These are phyloP conservation scores for Hystrix brachyura DNA, from an alignment of 2,113 vertebrate genomes.

Conservation along the genomic window DNA sequence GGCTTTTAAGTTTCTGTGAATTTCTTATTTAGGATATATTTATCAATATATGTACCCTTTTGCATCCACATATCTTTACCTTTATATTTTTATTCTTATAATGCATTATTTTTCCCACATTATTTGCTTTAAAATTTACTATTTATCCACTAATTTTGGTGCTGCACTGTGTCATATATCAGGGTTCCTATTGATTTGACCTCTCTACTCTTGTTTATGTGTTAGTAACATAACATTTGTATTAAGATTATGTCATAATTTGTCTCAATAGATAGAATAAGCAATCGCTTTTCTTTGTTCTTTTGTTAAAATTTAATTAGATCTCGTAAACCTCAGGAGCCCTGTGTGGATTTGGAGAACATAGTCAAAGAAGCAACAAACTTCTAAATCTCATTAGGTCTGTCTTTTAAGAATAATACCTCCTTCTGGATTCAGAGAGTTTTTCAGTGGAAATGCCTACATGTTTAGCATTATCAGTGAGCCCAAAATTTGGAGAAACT, in stretches of 20 bases:
- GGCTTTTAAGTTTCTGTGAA: neutral
- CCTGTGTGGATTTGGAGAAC: neutral
- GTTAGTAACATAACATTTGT: neutral
- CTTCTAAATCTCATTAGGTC: neutral
- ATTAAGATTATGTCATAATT: neutral
- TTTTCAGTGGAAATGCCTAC: neutral
- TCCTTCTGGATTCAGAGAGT: neutral
- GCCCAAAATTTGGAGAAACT: neutral
- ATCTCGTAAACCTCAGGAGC: neutral
- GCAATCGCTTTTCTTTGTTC: neutral
- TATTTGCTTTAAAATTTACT: slow-evolving; percentile 16
- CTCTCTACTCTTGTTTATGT: neutral
- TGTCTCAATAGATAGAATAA: neutral
- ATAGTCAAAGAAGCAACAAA: neutral
- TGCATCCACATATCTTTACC: neutral
- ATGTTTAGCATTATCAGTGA: neutral
- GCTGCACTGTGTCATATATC: neutral
- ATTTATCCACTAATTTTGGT: neutral
- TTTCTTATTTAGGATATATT: neutral
- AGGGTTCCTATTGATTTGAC: neutral
- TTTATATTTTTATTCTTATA: neutral
- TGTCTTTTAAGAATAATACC: neutral
- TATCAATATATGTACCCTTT: neutral
- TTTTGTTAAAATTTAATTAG: slow-evolving; percentile 7
- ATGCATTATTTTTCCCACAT: neutral